These are phyloP conservation scores for Podarcis muralis DNA, from an alignment of 2,113 vertebrate genomes.

Conservation along the genomic window DNA sequence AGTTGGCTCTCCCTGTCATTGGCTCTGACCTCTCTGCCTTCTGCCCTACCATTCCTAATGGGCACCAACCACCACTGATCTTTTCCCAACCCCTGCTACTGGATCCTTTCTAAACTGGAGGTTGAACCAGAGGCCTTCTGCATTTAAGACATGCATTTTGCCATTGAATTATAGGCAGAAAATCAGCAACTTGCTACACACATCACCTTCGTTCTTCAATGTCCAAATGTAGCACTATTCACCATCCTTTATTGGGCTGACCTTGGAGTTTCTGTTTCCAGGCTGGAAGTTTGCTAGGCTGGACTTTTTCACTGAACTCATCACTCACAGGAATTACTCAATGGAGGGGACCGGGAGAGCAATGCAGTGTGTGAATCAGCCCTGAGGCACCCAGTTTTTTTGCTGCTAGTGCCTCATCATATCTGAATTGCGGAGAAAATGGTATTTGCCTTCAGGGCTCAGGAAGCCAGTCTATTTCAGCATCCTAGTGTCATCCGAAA, in stretches of 20 bases:
- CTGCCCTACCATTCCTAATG: too few relatives aligned
- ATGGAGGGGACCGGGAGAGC: background rate
- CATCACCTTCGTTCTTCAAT: background rate
- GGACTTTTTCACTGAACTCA: background rate
- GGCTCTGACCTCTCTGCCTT: too few relatives aligned
- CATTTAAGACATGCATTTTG: background rate
- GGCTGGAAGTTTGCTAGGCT: background rate
- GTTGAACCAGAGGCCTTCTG: background rate
- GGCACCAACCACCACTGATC: too few relatives aligned
- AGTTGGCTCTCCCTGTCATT: too few relatives aligned
- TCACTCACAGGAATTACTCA: background rate
- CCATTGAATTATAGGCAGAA: background rate
- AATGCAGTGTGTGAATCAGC: background rate
- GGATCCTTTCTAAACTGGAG: background rate
- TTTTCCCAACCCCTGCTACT: background rate
- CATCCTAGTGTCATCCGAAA: background rate
- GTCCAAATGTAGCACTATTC: background rate
- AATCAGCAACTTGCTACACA: background rate
- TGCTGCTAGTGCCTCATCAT: background rate
- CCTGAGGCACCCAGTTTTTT: background rate
- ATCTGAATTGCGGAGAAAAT: background rate
- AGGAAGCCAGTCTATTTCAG: background rate
- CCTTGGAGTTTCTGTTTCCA: background rate
- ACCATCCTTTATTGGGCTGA: too few relatives aligned
- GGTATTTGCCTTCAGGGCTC: background rate